These are phyloP conservation scores for Nyctereutes procyonoides DNA, from an alignment of 2,113 vertebrate species.

Conservation along the genomic window DNA sequence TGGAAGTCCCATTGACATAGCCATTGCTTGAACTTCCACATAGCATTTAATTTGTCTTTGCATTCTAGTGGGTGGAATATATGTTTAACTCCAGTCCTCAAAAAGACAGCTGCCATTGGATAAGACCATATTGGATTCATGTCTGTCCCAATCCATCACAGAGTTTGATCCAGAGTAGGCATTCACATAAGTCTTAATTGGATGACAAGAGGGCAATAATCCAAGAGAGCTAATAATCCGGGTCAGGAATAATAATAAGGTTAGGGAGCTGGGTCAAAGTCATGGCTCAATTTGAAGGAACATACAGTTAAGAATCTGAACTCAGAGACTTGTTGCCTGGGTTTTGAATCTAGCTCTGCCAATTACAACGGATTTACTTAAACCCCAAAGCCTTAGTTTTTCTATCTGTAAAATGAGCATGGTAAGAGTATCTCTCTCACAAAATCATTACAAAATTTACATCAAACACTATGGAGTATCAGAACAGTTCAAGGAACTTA, in stretches of 20 bases:
- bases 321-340: neutral
- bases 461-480: neutral
- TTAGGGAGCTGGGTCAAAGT: neutral
- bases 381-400: neutral
- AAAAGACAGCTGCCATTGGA: neutral
- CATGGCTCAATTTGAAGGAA: neutral
- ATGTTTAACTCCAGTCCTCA: neutral
- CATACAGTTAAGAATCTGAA: neutral
- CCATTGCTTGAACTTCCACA: neutral
- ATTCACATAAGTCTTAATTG: slow-evolving; percentile 2
- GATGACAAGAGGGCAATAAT: neutral
- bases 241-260: neutral
- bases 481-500: neutral
- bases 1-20: neutral
- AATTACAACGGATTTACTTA: neutral
- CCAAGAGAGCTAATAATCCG: neutral
- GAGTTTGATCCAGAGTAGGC: neutral
- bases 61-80: neutral
- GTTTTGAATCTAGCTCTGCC: neutral
- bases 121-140: neutral
- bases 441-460: neutral
- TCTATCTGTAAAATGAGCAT: neutral
- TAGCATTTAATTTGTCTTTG: neutral
- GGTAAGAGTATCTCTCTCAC: neutral
- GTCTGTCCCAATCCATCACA: neutral